phyloP scores from a whole-genome alignment of 2,888 invertebrate genomes.

The Lasioglossum villosulum region DNA sequence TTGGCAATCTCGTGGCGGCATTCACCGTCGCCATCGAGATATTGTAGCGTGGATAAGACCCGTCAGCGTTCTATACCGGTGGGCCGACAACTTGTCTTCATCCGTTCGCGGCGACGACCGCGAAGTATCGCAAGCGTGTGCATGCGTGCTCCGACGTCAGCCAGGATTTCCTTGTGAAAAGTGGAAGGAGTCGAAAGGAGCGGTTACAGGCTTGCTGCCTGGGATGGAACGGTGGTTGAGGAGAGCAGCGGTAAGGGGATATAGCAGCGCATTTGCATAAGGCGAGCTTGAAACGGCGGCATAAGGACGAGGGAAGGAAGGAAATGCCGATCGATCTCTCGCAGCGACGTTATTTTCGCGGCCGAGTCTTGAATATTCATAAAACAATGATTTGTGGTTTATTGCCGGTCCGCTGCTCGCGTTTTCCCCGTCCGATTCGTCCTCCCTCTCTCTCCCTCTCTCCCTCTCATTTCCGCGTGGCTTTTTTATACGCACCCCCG shows the following conservation, averaged over 20 bases:
- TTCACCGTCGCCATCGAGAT: background rate
- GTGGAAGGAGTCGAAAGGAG: conserved; percentile 29
- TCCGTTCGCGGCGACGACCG: conserved; percentile 15
- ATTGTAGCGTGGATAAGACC: conserved; percentile 4
- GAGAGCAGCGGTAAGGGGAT: background rate
- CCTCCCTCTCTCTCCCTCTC: conserved; percentile 58
- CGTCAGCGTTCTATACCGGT: background rate
- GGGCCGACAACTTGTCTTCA: conserved; percentile 19
- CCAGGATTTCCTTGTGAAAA: conserved; percentile 37
- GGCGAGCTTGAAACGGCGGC: conserved; percentile 69
- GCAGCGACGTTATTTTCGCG: conserved; percentile 70
- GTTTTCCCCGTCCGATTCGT: conserved; percentile 71
- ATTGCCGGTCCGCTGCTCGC: conserved; percentile 69
- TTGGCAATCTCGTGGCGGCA: background rate
- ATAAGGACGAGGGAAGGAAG: conserved; percentile 73
- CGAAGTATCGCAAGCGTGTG: conserved; percentile 10
- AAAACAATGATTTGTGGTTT: conserved; percentile 79
- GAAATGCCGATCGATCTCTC: conserved; percentile 76
- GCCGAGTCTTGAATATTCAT: conserved; percentile 75
- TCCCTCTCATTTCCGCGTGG: background rate
- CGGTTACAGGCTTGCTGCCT: background rate
- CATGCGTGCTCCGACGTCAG: conserved; percentile 29
- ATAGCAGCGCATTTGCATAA: conserved; percentile 65
- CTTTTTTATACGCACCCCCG: conserved; percentile 51
- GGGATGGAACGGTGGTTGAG: background rate